These are phyloP conservation scores for Hippasteria phrygiana DNA, from an alignment of 53 echinoderm and acorn worm genomes.

Conservation along the genomic window DNA sequence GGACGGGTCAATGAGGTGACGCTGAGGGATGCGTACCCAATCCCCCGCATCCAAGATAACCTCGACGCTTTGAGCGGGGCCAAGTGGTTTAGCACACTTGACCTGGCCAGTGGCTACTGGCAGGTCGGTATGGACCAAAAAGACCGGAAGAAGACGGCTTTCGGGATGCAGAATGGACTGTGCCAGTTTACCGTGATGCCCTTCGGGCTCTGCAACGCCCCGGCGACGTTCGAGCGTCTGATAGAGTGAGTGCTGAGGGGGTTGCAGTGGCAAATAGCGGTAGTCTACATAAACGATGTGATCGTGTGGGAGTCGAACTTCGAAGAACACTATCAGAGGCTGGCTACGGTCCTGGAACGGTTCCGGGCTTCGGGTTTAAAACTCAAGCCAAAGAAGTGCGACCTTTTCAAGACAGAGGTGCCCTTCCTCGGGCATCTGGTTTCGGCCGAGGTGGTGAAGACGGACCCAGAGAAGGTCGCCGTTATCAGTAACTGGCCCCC, in stretches of 20 bases:
- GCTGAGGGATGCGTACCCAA: conserved; percentile 28
- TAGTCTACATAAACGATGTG: conserved; percentile 22
- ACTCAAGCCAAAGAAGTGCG: too few relatives aligned
- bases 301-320: too few relatives aligned
- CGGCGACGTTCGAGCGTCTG: conserved; percentile 17
- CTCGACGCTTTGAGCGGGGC: conserved; percentile 69
- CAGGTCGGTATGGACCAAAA: conserved; percentile 72
- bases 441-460: too few relatives aligned
- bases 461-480: conserved; percentile 13
- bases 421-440: conserved; percentile 10
- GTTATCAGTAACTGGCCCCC: conserved; percentile 10
- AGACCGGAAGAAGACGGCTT: conserved; percentile 71
- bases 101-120: conserved; percentile 75
- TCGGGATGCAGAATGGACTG: conserved; percentile 50
- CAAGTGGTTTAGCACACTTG: conserved; percentile 61
- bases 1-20: conserved; percentile 30
- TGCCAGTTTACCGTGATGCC: conserved; percentile 72
- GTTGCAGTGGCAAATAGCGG: conserved; percentile 28
- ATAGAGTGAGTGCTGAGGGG: conserved; percentile 10
- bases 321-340: not conserved
- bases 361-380: not conserved
- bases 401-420: conserved; percentile 14
- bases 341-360: conserved; percentile 11
- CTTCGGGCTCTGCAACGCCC: conserved; percentile 38
- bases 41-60: conserved; percentile 67